Conservation (phyloP, 2,113 vertebrate genomes). For the Sminthopsis crassicaudata region DNA sequence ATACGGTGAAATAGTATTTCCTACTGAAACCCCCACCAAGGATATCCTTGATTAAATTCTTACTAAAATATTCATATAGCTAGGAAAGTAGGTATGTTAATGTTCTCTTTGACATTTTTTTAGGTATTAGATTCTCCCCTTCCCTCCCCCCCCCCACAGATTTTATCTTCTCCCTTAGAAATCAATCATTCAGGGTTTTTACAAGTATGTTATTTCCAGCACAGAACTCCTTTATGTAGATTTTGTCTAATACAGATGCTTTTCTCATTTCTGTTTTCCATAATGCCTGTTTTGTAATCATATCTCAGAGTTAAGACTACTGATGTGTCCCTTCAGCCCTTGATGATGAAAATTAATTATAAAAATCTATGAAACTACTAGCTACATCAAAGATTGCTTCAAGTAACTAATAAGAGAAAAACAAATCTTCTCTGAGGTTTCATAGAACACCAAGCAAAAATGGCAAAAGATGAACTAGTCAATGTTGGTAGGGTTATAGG, state of each 20-base stretch:
- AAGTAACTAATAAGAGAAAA: background rate
- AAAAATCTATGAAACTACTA: background rate
- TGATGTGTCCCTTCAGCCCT: background rate
- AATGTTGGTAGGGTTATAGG: background rate
- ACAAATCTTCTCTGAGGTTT: background rate
- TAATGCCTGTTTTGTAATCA: background rate
- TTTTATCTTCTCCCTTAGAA: background rate
- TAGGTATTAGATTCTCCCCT: background rate
- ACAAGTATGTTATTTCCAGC: background rate
- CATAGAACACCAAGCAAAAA: background rate
- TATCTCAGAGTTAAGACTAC: background rate
- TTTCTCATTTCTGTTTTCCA: background rate
- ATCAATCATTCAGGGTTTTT: background rate
- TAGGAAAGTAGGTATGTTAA: background rate
- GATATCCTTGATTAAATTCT: background rate
- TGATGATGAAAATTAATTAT: background rate
- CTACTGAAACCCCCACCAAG: background rate
- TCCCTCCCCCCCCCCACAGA: fast-evolving
- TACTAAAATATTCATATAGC: background rate
- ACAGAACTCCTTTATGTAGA: background rate
- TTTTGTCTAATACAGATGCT: background rate
- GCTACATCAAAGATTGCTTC: background rate
- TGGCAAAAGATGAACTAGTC: background rate
- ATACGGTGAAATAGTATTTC: background rate
- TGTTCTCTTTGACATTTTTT: background rate